A percentile compares a stretch with the other conserved stretches of the same genome.
Evolutionary conservation across 2,888 invertebrate genomes (phyloP).

Genomic region (Mesorhabditis belari): DNA sequence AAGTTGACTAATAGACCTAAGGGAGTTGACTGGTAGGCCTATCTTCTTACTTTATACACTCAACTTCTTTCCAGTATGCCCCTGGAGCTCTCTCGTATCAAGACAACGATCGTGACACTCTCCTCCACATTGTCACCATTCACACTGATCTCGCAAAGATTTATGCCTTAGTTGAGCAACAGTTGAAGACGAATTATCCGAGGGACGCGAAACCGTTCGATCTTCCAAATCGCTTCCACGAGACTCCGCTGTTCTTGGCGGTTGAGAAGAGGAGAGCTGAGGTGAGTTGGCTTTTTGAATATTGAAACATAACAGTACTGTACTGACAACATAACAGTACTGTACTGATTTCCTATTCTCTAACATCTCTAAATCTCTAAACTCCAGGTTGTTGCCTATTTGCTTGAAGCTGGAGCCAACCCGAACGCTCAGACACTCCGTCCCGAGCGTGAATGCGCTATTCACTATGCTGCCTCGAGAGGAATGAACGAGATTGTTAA

Average conservation of each 20-base stretch:
- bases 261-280: slow-evolving; percentile 41
- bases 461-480: slow-evolving; percentile 49
- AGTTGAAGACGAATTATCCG: slow-evolving; percentile 37
- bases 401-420: slow-evolving; percentile 48
- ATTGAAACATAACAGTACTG: neutral
- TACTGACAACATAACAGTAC: neutral
- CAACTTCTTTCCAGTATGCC: neutral
- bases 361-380: neutral
- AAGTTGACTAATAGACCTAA: neutral
- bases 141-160: slow-evolving; percentile 49
- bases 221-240: slow-evolving; percentile 43
- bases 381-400: slow-evolving; percentile 46
- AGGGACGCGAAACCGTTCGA: slow-evolving; percentile 40
- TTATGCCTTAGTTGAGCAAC: slow-evolving; percentile 50
- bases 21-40: neutral
- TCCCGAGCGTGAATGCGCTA: slow-evolving; percentile 39
- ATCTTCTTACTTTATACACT: too few species aligned
- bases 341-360: neutral
- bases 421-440: slow-evolving; percentile 44
- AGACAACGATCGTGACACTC: slow-evolving; percentile 51
- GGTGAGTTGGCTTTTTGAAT: slow-evolving; percentile 5
- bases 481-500: slow-evolving; percentile 45
- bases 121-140: slow-evolving; percentile 51
- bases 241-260: slow-evolving; percentile 50
- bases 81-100: slow-evolving; percentile 17